phyloP scores from a whole-genome alignment of 2,113 vertebrate species.

The Illadopsis cleaveri region DNA sequence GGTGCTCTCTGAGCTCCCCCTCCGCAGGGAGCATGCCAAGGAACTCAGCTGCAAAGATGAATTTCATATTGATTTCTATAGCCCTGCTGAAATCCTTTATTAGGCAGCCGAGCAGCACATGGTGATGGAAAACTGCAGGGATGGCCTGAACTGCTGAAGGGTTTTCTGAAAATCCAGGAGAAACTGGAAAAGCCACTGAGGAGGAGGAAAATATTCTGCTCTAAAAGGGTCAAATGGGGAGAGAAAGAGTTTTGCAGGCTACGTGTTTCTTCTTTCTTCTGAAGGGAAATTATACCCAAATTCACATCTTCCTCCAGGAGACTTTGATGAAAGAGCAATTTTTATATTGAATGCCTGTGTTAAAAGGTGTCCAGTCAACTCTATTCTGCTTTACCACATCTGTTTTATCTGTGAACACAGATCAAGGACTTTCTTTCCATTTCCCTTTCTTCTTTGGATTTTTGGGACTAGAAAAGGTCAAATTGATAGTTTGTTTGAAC shows the following conservation, averaged over 20 bases:
- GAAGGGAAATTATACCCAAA: neutral
- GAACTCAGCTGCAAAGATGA: neutral
- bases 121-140: neutral
- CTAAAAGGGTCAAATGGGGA: neutral
- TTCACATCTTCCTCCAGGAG: neutral
- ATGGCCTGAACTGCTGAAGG: neutral
- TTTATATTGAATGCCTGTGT: neutral
- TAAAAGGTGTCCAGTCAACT: neutral
- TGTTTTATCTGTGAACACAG: neutral
- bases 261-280: neutral
- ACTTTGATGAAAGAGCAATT: neutral
- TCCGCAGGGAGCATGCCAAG: rapidly evolving
- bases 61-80: neutral
- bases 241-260: neutral
- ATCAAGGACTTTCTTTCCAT: neutral
- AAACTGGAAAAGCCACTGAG: neutral
- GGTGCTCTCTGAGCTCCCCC: neutral
- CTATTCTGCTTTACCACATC: neutral
- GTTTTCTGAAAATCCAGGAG: neutral
- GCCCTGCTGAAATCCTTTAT: neutral
- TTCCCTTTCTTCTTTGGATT: neutral
- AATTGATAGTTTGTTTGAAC: neutral
- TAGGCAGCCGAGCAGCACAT: neutral
- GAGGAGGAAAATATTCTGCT: neutral
- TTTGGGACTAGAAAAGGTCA: neutral